Percentiles rank a stretch among this genome's conserved stretches.
These are phyloP conservation scores for Canis aureus DNA, from an alignment of 2,113 vertebrate species.

Conservation along the genomic window DNA sequence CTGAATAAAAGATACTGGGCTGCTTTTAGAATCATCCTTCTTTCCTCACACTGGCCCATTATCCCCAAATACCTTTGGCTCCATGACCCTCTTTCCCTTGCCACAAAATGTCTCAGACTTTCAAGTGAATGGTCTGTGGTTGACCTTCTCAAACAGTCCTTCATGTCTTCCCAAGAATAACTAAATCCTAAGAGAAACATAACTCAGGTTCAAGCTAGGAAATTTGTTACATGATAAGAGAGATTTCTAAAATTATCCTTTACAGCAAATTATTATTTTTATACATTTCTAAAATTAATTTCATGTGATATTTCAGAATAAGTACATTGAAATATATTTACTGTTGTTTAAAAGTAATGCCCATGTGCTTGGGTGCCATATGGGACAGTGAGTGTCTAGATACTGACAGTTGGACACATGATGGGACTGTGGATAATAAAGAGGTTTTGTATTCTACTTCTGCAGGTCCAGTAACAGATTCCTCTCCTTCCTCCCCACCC, in stretches of 20 bases:
- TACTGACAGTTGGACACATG: neutral
- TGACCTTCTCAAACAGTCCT: neutral
- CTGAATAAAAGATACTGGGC: neutral
- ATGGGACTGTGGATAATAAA: neutral
- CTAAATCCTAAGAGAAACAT: neutral
- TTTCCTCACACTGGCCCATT: neutral
- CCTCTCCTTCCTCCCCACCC: neutral
- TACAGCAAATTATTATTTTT: neutral
- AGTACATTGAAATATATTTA: neutral
- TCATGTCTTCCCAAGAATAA: rapidly evolving
- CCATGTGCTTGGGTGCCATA: neutral
- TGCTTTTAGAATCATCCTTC: neutral
- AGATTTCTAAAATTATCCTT: neutral
- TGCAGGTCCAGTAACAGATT: neutral
- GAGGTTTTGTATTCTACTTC: no score
- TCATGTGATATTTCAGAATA: neutral
- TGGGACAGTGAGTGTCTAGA: neutral
- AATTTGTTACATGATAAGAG: neutral
- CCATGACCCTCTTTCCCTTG: neutral
- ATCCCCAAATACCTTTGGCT: no score
- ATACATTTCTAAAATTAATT: neutral
- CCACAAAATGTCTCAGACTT: neutral
- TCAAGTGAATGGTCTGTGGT: rapidly evolving
- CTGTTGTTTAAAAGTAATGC: neutral
- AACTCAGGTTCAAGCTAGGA: neutral